phyloP scores from a whole-genome alignment of 1,140 invertebrate species.

The Eriosoma lanigerum region DNA sequence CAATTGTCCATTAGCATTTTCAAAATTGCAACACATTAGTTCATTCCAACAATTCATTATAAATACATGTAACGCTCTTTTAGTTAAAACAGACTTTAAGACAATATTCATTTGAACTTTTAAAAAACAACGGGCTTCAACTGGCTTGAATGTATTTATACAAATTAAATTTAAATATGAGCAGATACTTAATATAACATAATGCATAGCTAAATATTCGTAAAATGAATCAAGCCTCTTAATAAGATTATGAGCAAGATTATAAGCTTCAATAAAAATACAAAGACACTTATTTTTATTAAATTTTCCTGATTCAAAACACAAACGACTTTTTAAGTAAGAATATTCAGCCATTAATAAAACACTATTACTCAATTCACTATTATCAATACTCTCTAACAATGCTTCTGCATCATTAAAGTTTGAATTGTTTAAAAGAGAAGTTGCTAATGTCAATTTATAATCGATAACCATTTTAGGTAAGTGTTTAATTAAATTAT shows the following conservation, averaged over 20 bases:
- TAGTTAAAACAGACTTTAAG: constrained; percentile 33
- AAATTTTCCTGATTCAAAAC: constrained; percentile 40
- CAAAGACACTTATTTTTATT: background rate
- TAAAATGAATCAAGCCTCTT: constrained; percentile 31
- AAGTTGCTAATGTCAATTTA: constrained; percentile 25
- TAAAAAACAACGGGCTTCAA: constrained; percentile 43
- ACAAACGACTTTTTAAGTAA: constrained; percentile 31
- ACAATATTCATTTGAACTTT: constrained; percentile 49
- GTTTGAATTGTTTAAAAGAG: constrained; percentile 28
- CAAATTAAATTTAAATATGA: constrained; percentile 47
- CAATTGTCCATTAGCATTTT: constrained; percentile 28
- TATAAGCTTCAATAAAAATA: constrained; percentile 35
- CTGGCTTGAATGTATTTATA: constrained; percentile 38
- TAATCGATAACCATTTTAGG: constrained; percentile 27
- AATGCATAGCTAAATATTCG: constrained; percentile 42
- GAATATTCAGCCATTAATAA: constrained; percentile 37
- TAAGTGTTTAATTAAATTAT: constrained; percentile 16
- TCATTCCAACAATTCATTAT: constrained; percentile 45
- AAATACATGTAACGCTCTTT: constrained; percentile 49
- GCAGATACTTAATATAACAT: constrained; percentile 36
- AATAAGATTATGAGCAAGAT: constrained; percentile 28
- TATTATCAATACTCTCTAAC: background rate
- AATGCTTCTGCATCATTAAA: constrained; percentile 31
- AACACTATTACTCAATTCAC: constrained; percentile 21
- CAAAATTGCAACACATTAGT: constrained; percentile 36